phyloP scores from a whole-genome alignment of 2,113 vertebrate genomes.

The Rhodinocichla rosea region DNA sequence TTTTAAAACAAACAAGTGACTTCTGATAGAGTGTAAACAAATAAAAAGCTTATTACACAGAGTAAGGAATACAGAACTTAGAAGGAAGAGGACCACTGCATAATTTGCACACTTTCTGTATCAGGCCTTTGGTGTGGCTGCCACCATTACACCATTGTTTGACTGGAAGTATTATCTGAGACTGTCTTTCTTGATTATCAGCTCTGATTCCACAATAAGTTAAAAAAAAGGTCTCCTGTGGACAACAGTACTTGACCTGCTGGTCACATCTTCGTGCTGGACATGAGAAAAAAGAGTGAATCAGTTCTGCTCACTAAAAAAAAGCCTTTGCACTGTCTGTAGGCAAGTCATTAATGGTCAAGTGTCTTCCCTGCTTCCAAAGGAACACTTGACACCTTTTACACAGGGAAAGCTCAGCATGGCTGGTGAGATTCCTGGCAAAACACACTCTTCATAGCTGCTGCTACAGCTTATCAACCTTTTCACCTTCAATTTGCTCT shows the following conservation, averaged over 20 bases:
- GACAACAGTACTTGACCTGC: background rate
- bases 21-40: background rate
- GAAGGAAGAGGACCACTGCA: background rate
- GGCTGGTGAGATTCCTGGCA: background rate
- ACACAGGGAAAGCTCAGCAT: background rate
- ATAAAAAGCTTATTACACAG: background rate
- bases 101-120: background rate
- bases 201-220: background rate
- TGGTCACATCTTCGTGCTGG: background rate
- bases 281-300: background rate
- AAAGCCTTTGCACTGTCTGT: background rate
- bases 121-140: background rate
- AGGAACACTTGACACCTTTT: background rate
- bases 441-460: background rate
- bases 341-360: background rate
- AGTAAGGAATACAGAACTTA: background rate
- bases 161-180: background rate
- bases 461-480: background rate
- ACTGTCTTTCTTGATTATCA: background rate
- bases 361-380: background rate
- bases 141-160: background rate
- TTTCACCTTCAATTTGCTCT: background rate
- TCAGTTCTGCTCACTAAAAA: background rate
- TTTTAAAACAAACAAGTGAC: background rate
- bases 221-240: background rate